Evolutionary conservation across 1,140 invertebrate genomes (phyloP), one percentile per base, ranked within the genome.

Genomic region (Stegodyphus mimosarum): DNA sequence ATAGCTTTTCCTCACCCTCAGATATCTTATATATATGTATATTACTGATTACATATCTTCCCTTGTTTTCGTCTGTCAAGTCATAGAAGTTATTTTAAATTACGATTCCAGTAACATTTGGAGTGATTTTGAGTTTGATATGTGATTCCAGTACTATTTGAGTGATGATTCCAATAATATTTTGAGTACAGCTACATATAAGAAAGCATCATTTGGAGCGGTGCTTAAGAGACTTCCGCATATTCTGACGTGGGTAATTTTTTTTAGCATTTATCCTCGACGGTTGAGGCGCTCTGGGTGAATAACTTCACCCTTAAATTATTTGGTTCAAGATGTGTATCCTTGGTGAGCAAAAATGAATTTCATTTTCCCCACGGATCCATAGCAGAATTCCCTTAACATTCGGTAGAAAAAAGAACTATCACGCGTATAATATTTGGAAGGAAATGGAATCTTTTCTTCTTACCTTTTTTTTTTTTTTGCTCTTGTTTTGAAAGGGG

Each of bases 341-440:
- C 48, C 70, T 71, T 33, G 55, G 70, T 18, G 48, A 69, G 66
- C 51, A 70, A 80, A 71, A 80, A 80, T 80, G 52, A 80, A 71
- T 80, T 80, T 71, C 77, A 80, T 80, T 79, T 79, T 60, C n/a
- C 77, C 77, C 9, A 7, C n/a, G 10, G 78, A 81, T 72, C 48
- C 78, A 81, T 63, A 72, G 53, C 78, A 63, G 15, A 63, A 64
- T 48, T 72, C 78, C 53, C 69, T 55, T 10, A 63, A 71, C 53
- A 53, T 81, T 69, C 78, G 50, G 7, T 13, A 53, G 7, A 51
- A 67, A 17, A 72, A 63, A 63, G 13, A 15, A 80, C 52, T 60
- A 72, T 72, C 78, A 72, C 17, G 69, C 60, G 51, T 60, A 81
- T 72, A 81, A 81, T 81, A 81, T 81, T 55, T 33, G 69, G 33